Percentiles rank a stretch among this genome's conserved stretches.
These are phyloP conservation scores for Oxyteleia sp. DNA, from an alignment of 2,888 invertebrate species.

Conservation along the genomic window DNA sequence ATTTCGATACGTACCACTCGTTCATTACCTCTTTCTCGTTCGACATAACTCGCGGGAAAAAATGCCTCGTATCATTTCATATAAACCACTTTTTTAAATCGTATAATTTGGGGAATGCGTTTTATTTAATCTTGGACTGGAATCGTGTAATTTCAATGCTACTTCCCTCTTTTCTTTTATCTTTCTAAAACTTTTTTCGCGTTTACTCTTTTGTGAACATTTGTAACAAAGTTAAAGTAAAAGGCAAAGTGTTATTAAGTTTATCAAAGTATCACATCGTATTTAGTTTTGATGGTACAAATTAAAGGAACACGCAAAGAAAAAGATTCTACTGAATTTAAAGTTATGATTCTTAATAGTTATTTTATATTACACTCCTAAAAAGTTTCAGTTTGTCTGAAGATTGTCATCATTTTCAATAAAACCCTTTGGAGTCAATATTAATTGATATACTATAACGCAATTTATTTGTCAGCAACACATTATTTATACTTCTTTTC, in stretches of 20 bases:
- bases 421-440: too few species aligned
- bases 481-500: too few species aligned
- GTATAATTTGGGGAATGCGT: constrained; percentile 30
- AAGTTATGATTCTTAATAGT: too few species aligned
- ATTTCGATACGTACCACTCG: constrained; percentile 55
- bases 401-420: too few species aligned
- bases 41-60: constrained; percentile 30
- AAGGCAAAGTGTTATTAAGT: constrained; percentile 1
- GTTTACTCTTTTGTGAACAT: constrained; percentile 1
- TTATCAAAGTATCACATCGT: constrained; percentile 2
- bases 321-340: too few species aligned
- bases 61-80: constrained; percentile 48
- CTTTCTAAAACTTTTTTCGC: constrained; percentile 10
- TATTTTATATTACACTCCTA: too few species aligned
- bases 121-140: constrained; percentile 39
- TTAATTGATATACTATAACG: too few species aligned
- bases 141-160: constrained; percentile 35
- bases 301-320: background rate
- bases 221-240: constrained; percentile 4
- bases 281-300: background rate
- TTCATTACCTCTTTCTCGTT: constrained; percentile 52
- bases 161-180: constrained; percentile 20
- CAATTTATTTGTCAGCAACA: too few species aligned
- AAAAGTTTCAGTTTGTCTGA: too few species aligned
- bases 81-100: constrained; percentile 41